These are phyloP conservation scores for Chouioia cunea DNA, from an alignment of 2,888 invertebrate genomes.

Conservation along the genomic window DNA sequence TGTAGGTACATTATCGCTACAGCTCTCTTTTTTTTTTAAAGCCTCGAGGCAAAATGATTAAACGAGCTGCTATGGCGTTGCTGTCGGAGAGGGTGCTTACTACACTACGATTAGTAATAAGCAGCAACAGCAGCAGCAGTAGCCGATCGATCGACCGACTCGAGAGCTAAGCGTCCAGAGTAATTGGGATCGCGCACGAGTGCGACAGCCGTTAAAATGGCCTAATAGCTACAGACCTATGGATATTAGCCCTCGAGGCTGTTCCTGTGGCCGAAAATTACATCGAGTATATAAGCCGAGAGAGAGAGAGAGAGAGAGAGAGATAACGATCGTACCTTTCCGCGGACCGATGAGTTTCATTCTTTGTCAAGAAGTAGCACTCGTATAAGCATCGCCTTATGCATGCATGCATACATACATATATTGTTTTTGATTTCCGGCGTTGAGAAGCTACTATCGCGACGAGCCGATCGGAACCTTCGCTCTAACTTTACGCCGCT, in stretches of 20 bases:
- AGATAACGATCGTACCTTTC: slow-evolving; percentile 30
- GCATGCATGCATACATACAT: no score
- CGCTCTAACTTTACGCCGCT: slow-evolving; percentile 9
- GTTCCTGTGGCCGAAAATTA: not conserved
- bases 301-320: no score
- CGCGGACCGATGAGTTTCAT: slow-evolving; percentile 50
- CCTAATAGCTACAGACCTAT: slow-evolving; percentile 56
- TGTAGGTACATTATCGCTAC: no score
- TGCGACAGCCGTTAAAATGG: slow-evolving; percentile 58
- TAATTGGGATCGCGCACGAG: slow-evolving; percentile 27
- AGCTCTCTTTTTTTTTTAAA: no score
- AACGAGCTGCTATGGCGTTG: slow-evolving; percentile 34
- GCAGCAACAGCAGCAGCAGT: not conserved
- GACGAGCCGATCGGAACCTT: slow-evolving; percentile 54
- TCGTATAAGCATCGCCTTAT: no score
- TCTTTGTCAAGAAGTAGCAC: no score
- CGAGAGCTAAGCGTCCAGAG: slow-evolving; percentile 10
- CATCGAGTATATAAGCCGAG: not conserved
- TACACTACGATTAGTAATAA: no score
- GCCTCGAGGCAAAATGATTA: slow-evolving; percentile 29
- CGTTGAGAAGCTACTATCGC: slow-evolving; percentile 56
- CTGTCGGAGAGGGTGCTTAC: not conserved
- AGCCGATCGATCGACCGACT: not conserved
- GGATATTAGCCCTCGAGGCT: slow-evolving; percentile 53
- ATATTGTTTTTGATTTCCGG: slow-evolving; percentile 66